Base-by-base conservation (phyloP, 2,888 invertebrate species). In the Phalera bucephala region DNA sequence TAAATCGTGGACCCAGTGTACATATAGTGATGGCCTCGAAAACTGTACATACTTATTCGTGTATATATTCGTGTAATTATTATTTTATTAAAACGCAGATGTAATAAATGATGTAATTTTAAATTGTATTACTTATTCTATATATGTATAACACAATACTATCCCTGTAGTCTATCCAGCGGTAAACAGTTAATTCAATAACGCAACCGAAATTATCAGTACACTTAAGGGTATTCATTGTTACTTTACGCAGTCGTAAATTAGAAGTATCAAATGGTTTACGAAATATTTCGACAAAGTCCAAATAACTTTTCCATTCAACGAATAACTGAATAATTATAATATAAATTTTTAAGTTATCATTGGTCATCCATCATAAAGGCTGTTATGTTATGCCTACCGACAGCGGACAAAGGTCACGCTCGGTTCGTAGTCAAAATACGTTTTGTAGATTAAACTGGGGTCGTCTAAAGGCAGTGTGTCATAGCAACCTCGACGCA, bases 21-120 rank as follows among this genome's bases (percentile, higher is more conserved):
- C 52, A 89, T 89, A 89, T 89, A 88, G 86, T 73, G 70, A 80
- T 47, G 86, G 87, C 84, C 86, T 83, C 82, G 80, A 80, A 68
- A 64, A 69, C 70, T 88, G 88, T 88, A 89, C 70, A 89, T 88
- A 89, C 67, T 61, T 79, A 64, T 73, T 65, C 83, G 80, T 88
- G 80, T 87, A 87, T 83, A 84, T 86, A 86, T 78, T 76, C 72
- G 79, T 87, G 88, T 87, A 85, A 84, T 86, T 86, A 88, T 82
- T 81, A 88, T 87, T 86, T 86, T 88, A 88, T 86, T 87, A 72
- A 86, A 78, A 82, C 76, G 71, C 79, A 80, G 75, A 79, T 80
- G 80, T 81, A 88, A 87, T 87, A 87, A 88, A 88, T 80, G 68
- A 81, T 78, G 73, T 80, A 80, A 82, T 75, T 74, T 71, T 68